Evolutionary conservation across 2,113 vertebrate species (phyloP), one percentile per base, ranked within the genome.

Genomic region (Phyllostomus hastatus): DNA sequence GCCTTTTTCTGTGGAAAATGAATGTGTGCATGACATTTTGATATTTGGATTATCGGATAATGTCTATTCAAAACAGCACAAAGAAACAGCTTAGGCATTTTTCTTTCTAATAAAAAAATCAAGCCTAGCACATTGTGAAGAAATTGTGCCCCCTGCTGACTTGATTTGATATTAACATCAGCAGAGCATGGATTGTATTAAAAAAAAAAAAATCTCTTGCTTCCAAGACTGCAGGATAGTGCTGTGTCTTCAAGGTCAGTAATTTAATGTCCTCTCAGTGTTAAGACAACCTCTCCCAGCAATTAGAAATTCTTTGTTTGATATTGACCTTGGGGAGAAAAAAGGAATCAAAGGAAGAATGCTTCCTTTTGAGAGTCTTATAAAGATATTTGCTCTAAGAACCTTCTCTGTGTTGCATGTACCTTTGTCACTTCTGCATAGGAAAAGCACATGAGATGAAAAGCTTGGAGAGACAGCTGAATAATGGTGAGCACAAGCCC

Each of bases 141-240:
- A 98, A 98, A 98, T 87, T n/a, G 46, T 98, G 98, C 98, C 98
- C 97, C 97, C 98, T 98, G 98, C 97, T 98, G 98, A 98, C 98
- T 94, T 98, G 97, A 98, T 97, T 97, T 80, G 26, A 96, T 88
- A 96, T 88, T 91, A 85, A 89, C 26, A 0, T 70, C 50, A 46
- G 78, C 33, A 50, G 22, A 50, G 22, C 43, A 59, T 61, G 38
- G 38, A 59, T 31, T 64, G 10, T 64, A 28, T 64, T 76, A 17
- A 28, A 41, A 20, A 41, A 38, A 76, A 57, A 75, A 38, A 41
- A 35, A 31, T 0, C 24, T 79, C 59, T 14, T 14, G 20, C 66
- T 78, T 90, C 57, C 79, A 93, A 70, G 41, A 38, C 96, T 94
- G 73, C 66, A 94, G 87, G 92, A 92, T 38, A 82, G 70, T 88